These are phyloP conservation scores for Myiozetetes cayanensis DNA, from an alignment of 2,113 vertebrate genomes.

Conservation along the genomic window DNA sequence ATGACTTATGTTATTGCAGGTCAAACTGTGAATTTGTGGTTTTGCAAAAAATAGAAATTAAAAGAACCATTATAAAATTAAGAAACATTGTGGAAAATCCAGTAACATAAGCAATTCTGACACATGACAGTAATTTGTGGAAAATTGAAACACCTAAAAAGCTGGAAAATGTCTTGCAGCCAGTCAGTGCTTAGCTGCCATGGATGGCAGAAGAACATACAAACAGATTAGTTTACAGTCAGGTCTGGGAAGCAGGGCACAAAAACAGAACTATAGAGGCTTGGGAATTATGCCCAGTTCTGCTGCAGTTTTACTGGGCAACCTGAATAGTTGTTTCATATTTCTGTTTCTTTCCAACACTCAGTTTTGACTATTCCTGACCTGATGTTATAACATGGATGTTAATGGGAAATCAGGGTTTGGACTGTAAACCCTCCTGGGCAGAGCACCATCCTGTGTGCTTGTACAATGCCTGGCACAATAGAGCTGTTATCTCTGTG, in stretches of 20 bases:
- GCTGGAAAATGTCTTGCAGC: background rate
- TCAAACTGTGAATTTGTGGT: background rate
- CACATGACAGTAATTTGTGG: background rate
- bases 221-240: background rate
- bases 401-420: background rate
- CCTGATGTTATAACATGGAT: background rate
- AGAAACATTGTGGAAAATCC: background rate
- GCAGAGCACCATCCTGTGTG: background rate
- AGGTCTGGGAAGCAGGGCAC: background rate
- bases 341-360: background rate
- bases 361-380: background rate
- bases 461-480: background rate
- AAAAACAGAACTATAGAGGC: background rate
- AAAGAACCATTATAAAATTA: background rate
- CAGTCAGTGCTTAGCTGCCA: background rate
- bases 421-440: background rate
- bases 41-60: background rate
- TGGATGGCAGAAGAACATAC: background rate
- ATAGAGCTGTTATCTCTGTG: background rate
- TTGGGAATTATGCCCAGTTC: background rate
- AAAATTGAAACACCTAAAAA: background rate
- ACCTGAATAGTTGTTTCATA: background rate
- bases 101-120: background rate
- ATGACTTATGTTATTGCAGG: background rate
- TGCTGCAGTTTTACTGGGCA: background rate